phyloP scores from a whole-genome alignment of 2,797 vertebrate species.

The Parauchenoglanis ngamensis region DNA sequence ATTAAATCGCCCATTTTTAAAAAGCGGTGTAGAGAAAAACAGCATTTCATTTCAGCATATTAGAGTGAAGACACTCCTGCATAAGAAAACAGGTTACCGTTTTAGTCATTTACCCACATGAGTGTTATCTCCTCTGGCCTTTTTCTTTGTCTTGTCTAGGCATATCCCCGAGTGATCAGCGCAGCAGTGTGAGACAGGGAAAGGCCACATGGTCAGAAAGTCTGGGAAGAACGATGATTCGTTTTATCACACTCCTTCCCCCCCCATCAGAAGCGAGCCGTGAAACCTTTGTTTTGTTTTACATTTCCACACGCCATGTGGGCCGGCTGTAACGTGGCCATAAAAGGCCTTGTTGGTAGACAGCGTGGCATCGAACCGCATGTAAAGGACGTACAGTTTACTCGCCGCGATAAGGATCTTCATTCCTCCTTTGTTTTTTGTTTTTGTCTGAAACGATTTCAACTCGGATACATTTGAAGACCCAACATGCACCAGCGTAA shows the following conservation, averaged over 20 bases:
- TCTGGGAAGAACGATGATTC: slow-evolving; percentile 61
- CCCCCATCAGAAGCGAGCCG: slow-evolving; percentile 66
- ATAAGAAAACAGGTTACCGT: slow-evolving; percentile 11
- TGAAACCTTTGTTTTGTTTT: slow-evolving; percentile 66
- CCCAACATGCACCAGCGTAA: slow-evolving; percentile 5
- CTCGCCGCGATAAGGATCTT: slow-evolving; percentile 52
- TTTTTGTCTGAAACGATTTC: slow-evolving; percentile 50
- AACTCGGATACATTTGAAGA: slow-evolving; percentile 24
- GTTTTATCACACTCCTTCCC: slow-evolving; percentile 59
- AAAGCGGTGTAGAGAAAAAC: background rate
- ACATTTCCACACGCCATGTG: slow-evolving; percentile 58
- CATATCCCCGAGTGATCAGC: slow-evolving; percentile 67
- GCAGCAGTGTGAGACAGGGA: slow-evolving; percentile 64
- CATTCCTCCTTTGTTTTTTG: slow-evolving; percentile 51
- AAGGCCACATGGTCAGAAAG: slow-evolving; percentile 63
- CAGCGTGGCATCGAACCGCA: slow-evolving; percentile 61
- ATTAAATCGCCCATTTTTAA: background rate
- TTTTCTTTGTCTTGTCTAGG: slow-evolving; percentile 70
- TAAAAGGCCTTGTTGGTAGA: slow-evolving; percentile 64
- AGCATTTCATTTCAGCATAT: background rate
- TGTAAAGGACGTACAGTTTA: slow-evolving; percentile 59
- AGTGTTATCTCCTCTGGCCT: slow-evolving; percentile 57
- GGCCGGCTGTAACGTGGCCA: slow-evolving; percentile 63
- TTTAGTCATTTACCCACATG: slow-evolving; percentile 70
- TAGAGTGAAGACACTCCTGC: slow-evolving; percentile 19